Base-by-base conservation (phyloP, 2,797 vertebrate species). In the Cephalopachus bancanus region DNA sequence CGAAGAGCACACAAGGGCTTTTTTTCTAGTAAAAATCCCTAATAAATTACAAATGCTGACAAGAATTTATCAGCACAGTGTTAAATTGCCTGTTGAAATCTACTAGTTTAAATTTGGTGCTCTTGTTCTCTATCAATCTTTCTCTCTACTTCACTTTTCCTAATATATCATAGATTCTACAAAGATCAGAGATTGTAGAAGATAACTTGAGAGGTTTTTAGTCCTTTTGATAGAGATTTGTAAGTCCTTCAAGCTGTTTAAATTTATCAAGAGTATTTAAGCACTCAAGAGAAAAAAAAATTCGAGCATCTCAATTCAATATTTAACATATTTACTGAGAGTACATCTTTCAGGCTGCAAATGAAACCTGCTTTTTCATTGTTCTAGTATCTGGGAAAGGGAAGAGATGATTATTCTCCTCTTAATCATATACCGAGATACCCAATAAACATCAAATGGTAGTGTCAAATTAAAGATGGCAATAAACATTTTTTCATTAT, bases 11-110 rank as follows among this genome's bases (percentile, higher is more conserved):
- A 79, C 8, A 67, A 79, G 49, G 37, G n/a, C 17, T 71, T 89
- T 83, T 78, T 76, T 87, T 95, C 59, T 97, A 95, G 15, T 76
- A 79, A 94, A 44, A 96, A 88, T 95, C 64, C 33, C 64, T 24
- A 30, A 84, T 71, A 53, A 93, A 78, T 95, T 81, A 88, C 88
- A 96, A 92, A 95, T 87, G 60, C 76, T 57, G 62, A 90, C 51
- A 81, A 72, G 84, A 83, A 88, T 94, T 95, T 88, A 81, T 88
- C 65, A 93, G 72, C 62, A 74, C 11, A 20, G 6, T 91, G 26
- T 76, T 92, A 90, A 92, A 83, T 37, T 90, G 62, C 15, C 30
- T 64, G 9, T 59, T 89, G 92, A 93, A 95, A 55, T 87, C 57
- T 90, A 64, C 51, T 28, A 64, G 84, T 22, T 95, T 85, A 91